Evolutionary conservation across 37 sponge, comb jelly and placozoan species (phyloP).

Genomic region (Crambe crambe): DNA sequence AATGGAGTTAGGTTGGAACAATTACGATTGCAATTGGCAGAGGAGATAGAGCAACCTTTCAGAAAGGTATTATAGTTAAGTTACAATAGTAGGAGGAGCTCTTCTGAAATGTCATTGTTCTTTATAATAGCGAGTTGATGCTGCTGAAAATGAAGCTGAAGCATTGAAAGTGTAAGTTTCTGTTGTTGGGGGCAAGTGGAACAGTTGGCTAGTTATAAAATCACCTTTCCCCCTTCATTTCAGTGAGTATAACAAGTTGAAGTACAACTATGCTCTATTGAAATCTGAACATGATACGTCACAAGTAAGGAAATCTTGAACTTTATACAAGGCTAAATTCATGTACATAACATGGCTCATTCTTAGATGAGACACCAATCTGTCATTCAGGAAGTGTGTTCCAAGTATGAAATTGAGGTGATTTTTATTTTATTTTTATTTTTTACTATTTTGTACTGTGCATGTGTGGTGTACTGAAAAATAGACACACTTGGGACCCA

Average conservation of each 20-base stretch:
- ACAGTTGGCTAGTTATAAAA: neutral
- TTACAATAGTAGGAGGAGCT: neutral
- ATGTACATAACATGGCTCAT: neutral
- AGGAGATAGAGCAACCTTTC: slow-evolving; percentile 53
- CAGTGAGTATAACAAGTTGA: slow-evolving; percentile 62
- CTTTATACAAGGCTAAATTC: neutral
- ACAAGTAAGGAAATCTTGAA: neutral
- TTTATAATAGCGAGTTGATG: neutral
- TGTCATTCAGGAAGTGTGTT: slow-evolving; percentile 34
- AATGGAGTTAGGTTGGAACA: slow-evolving; percentile 45
- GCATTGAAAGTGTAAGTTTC: slow-evolving; percentile 26
- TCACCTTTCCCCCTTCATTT: neutral
- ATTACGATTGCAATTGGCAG: slow-evolving; percentile 16
- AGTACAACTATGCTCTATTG: slow-evolving; percentile 54
- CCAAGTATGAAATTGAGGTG: slow-evolving; percentile 52
- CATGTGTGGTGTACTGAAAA: too few species aligned
- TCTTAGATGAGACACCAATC: slow-evolving; percentile 37
- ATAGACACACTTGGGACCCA: too few species aligned
- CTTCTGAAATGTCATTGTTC: neutral
- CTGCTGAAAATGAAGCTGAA: slow-evolving; percentile 46
- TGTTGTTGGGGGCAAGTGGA: neutral
- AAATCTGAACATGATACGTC: slow-evolving; percentile 48
- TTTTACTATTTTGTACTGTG: too few species aligned
- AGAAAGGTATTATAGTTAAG: slow-evolving; percentile 51
- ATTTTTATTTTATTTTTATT: too few species aligned